These are phyloP conservation scores for Phalera bucephala DNA, from an alignment of 2,888 invertebrate species.

Conservation along the genomic window DNA sequence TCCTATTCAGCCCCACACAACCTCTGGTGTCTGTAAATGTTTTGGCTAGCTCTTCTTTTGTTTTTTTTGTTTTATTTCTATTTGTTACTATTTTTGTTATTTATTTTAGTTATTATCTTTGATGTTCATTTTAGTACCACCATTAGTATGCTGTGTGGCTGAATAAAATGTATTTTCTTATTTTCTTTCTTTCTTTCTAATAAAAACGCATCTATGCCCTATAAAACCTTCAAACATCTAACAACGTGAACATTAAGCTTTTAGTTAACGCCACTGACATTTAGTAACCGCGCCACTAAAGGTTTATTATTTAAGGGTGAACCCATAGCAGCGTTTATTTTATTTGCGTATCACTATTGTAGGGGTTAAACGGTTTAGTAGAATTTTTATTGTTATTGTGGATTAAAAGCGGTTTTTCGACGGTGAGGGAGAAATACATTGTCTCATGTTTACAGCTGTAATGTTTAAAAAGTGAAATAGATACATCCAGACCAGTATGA, in stretches of 20 bases:
- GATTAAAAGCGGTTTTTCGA: neutral
- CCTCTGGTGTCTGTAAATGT: no score
- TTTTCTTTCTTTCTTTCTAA: no score
- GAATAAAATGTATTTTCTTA: no score
- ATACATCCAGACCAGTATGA: no score
- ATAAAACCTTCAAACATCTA: constrained; percentile 25
- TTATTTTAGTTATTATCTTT: no score
- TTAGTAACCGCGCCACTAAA: constrained; percentile 33
- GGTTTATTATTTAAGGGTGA: constrained; percentile 41
- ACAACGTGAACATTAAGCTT: constrained; percentile 26
- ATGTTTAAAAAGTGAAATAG: no score
- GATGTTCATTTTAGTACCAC: no score
- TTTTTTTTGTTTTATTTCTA: no score
- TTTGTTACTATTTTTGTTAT: neutral
- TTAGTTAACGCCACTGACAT: constrained; percentile 21
- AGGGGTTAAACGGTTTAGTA: constrained; percentile 15
- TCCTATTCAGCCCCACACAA: no score
- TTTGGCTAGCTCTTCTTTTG: no score
- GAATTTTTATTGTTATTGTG: constrained; percentile 21
- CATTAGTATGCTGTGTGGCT: no score
- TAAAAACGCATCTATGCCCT: constrained; percentile 4
- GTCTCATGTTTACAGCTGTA: no score
- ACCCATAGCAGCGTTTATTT: constrained; percentile 19
- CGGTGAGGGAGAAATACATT: neutral
- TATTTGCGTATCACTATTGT: constrained; percentile 26